Evolutionary conservation across 2,797 vertebrate species (phyloP).

Genomic region (Falco peregrinus): DNA sequence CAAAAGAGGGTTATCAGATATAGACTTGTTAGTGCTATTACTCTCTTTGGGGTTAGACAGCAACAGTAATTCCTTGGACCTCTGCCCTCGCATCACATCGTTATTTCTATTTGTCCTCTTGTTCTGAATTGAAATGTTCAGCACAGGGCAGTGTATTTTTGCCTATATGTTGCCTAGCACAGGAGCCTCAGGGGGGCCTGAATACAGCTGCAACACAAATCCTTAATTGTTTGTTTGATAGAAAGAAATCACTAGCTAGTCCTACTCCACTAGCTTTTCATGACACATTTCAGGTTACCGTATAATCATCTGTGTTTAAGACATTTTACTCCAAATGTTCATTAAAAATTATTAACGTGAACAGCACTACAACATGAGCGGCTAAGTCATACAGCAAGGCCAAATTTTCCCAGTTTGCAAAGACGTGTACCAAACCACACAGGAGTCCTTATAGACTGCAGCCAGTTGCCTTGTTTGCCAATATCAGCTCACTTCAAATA

Average conservation of each 20-base stretch:
- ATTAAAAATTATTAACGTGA: not conserved
- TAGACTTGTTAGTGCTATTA: not conserved
- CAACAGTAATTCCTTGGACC: not conserved
- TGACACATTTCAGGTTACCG: not conserved
- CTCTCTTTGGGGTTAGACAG: not conserved
- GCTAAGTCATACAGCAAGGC: not conserved
- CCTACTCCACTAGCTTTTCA: not conserved
- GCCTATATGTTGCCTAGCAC: not conserved
- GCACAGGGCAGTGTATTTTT: not conserved
- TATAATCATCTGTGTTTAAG: not conserved
- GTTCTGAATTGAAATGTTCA: not conserved
- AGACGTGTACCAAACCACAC: not conserved
- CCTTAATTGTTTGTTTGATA: not conserved
- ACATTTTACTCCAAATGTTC: not conserved
- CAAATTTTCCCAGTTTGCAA: not conserved
- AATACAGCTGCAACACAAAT: not conserved
- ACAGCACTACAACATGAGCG: not conserved
- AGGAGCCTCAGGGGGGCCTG: fast-evolving
- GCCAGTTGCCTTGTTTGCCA: not conserved
- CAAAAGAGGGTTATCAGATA: not conserved
- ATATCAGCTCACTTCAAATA: not conserved
- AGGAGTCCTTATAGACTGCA: not conserved
- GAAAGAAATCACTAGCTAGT: not conserved
- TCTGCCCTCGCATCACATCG: not conserved
- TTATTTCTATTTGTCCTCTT: not conserved